Evolutionary conservation across 1,140 invertebrate species (phyloP).

Genomic region (Caenorhabditis latens): DNA sequence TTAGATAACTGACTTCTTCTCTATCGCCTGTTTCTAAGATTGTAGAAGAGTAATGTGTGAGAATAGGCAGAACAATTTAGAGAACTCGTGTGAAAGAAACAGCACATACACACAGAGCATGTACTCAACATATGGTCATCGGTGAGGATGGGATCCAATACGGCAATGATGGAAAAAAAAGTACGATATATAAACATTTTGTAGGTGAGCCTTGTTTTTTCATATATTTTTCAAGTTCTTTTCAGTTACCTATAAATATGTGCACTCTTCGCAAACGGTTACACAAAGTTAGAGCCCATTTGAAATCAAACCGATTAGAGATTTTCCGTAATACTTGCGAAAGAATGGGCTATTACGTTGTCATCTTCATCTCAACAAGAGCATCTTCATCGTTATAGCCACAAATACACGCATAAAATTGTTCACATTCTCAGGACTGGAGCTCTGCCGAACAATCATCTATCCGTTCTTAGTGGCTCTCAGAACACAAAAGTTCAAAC

Average conservation of each 20-base stretch:
- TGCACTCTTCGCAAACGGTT: too few relatives aligned
- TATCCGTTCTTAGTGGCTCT: not conserved
- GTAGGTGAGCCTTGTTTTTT: too few relatives aligned
- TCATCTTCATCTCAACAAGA: too few relatives aligned
- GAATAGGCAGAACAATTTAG: not conserved
- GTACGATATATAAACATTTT: too few relatives aligned
- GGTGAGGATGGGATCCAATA: not conserved
- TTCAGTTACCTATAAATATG: too few relatives aligned
- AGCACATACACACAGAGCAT: not conserved
- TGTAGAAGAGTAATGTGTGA: not conserved
- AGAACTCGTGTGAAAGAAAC: not conserved
- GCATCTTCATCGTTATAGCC: not conserved
- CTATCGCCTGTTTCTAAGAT: not conserved
- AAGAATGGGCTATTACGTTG: too few relatives aligned
- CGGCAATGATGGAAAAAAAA: too few relatives aligned
- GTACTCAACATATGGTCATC: slow-evolving; percentile 33
- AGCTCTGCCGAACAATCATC: not conserved
- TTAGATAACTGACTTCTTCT: too few relatives aligned
- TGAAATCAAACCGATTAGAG: too few relatives aligned
- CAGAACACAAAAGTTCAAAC: not conserved
- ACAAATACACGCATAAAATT: not conserved
- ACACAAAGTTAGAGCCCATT: too few relatives aligned
- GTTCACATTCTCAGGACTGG: not conserved
- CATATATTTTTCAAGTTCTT: too few relatives aligned
- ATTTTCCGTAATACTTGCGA: too few relatives aligned